phyloP scores from a whole-genome alignment of 1,140 invertebrate genomes.

The Trichonephila clavipes region DNA sequence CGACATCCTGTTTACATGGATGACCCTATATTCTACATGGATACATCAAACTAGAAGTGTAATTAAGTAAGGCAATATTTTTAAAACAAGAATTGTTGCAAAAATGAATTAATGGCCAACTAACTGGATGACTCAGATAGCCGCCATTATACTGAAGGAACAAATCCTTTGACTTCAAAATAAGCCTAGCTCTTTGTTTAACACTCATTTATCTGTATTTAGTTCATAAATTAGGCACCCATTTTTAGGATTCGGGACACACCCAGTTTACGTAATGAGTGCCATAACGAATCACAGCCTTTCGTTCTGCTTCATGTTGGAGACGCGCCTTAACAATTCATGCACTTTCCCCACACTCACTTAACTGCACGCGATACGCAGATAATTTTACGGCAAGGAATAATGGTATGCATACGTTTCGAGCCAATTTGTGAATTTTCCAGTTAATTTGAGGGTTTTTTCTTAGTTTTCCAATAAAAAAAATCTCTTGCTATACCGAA shows the following conservation, averaged over 20 bases:
- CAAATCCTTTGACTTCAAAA: constrained; percentile 46
- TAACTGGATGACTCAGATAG: constrained; percentile 32
- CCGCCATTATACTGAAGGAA: constrained; percentile 1
- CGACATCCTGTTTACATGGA: neutral
- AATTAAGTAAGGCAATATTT: neutral
- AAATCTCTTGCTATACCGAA: too few species aligned
- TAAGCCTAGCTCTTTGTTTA: constrained; percentile 43
- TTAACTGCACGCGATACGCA: neutral
- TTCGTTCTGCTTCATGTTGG: constrained; percentile 4
- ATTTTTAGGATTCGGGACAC: constrained; percentile 41
- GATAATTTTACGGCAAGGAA: neutral
- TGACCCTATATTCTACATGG: constrained; percentile 9
- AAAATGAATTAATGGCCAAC: neutral
- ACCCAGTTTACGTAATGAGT: constrained; percentile 61
- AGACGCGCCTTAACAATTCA: constrained; percentile 15
- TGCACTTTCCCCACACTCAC: constrained; percentile 5
- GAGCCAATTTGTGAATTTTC: neutral
- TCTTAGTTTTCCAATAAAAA: too few species aligned
- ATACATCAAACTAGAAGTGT: neutral
- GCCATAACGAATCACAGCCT: constrained; percentile 44
- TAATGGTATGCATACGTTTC: neutral
- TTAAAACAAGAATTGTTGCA: neutral
- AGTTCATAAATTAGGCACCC: constrained; percentile 46
- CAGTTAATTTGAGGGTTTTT: too few species aligned
- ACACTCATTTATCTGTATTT: constrained; percentile 54